Evolutionary conservation across 2,888 invertebrate genomes (phyloP), one percentile per base, ranked within the genome.

Genomic region (Cryptosula pallasiana): DNA sequence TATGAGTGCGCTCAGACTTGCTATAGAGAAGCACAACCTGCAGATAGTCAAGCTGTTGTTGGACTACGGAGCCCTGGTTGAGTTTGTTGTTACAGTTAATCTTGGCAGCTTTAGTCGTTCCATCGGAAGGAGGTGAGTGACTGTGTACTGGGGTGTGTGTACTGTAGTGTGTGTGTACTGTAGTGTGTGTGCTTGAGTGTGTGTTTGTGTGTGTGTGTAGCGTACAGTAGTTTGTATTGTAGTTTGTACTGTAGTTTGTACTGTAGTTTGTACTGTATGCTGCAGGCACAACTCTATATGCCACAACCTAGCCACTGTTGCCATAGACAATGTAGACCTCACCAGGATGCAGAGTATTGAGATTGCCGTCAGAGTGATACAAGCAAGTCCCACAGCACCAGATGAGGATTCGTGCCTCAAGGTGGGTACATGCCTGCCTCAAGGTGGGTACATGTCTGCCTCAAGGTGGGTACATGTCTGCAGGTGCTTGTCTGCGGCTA

Each of bases 11-110:
- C 29, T 70, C 9, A 36, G 70, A 16, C 25, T 70, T 2, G 70
- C 70, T 5, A 54, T 70, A 36, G 70, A 70, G 70, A 70, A 70
- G 45, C 55, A 54, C 45, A 70, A 70, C 70, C 70, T 54, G 13
- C 25, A 23, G 3, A 36, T 70, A 9, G 70, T 70, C 25, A 54
- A 70, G 45, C 45, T 70, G n/a, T 32, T 70, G 13, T 45, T 70
- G 25, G 25, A 54, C 35, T 54, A 70, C 45, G 70, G 70, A 1
- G 70, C 70, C 5, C 13, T 36, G 45, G 70, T 70, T 9, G 70
- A 70, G 45, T 70, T 70, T n/a, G 32, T 32, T 13, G 63, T 63
- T 63, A 63, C 63, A 63, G 63, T 63, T 3, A 63, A 63, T 27
- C 63, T 63, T 9, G 63, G 63, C 32, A 63, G 63, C 63, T 63